Evolutionary conservation across 2,797 vertebrate genomes (phyloP), one percentile per base, ranked within the genome.

Genomic region (Ctenochaetus hawaiiensis): DNA sequence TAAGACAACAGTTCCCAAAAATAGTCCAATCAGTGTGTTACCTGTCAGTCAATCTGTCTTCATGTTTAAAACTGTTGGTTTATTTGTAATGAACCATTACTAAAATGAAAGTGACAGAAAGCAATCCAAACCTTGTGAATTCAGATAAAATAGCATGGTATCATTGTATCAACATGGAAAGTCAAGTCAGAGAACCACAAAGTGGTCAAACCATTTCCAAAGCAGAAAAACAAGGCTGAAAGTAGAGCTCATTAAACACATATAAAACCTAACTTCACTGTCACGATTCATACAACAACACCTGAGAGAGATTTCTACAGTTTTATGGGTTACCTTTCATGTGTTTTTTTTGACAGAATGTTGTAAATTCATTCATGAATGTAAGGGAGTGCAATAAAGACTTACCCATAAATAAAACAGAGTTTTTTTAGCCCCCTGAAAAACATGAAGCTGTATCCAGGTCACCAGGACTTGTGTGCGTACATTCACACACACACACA

Each of bases 391-490:
- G 43, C 47, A 65, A 77, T 62, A 65, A 75, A 65, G 63, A 73
- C 22, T 37, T 16, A 30, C 30, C 56, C 63, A 51, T 83, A 70
- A 90, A 80, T 85, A 74, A 90, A 77, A 60, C 41, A 47, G 8
- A 67, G 57, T 17, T 66, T 80, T 70, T 81, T 73, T 63, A 60
- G 34, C 43, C 58, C 62, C 60, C 18, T 10, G 41, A 74, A 83
- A 86, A 74, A 51, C 53, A 78, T 48, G 9, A 76, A 71, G 72
- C 51, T 78, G 60, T 88, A 89, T 92, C 82, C 86, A 92, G 92
- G 89, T 91, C 90, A 91, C 65, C 53, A 41, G 80, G 62, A 90
- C 23, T 5, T 34, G 30, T 34, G 17, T 60, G 67, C 56, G 37
- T 57, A 62, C 43, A 74, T 30, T 30, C 6, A 54, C 62, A 72